Percentiles rank a stretch among this genome's conserved stretches.
phyloP scores from a whole-genome alignment of 1,140 invertebrate genomes.

The Philaenus spumarius region DNA sequence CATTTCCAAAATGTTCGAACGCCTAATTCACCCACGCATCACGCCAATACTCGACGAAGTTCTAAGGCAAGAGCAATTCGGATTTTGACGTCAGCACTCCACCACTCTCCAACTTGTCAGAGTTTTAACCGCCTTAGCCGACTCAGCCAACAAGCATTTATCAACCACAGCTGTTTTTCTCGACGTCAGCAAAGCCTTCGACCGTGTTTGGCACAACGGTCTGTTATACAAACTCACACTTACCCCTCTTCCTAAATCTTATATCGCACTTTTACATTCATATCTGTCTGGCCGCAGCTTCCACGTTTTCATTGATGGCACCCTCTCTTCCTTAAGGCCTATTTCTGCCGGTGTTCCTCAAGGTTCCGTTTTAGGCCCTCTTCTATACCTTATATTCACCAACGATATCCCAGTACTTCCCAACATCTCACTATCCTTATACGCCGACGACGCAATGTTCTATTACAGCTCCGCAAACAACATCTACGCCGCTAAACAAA shows the following conservation, averaged over 20 bases:
- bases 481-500: neutral
- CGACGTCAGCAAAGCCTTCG: slow-evolving; percentile 41
- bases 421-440: slow-evolving; percentile 1
- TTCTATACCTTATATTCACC: slow-evolving; percentile 10
- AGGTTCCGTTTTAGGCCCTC: slow-evolving; percentile 11
- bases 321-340: neutral
- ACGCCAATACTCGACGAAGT: neutral
- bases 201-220: slow-evolving; percentile 37
- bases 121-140: neutral
- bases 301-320: neutral
- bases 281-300: slow-evolving; percentile 9
- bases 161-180: slow-evolving; percentile 29
- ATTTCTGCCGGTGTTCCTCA: slow-evolving; percentile 18
- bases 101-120: slow-evolving; percentile 35
- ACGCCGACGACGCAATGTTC: slow-evolving; percentile 9
- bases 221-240: slow-evolving; percentile 34
- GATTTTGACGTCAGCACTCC: slow-evolving; percentile 34
- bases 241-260: neutral
- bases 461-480: neutral
- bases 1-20: slow-evolving; percentile 34
- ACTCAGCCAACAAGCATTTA: neutral
- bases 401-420: slow-evolving; percentile 1
- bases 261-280: slow-evolving; percentile 4
- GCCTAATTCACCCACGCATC: slow-evolving; percentile 28
- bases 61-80: slow-evolving; percentile 34